Evolutionary conservation across 2,797 vertebrate species (phyloP), one percentile per base, ranked within the genome.

Genomic region (Emydoidea blandingii): DNA sequence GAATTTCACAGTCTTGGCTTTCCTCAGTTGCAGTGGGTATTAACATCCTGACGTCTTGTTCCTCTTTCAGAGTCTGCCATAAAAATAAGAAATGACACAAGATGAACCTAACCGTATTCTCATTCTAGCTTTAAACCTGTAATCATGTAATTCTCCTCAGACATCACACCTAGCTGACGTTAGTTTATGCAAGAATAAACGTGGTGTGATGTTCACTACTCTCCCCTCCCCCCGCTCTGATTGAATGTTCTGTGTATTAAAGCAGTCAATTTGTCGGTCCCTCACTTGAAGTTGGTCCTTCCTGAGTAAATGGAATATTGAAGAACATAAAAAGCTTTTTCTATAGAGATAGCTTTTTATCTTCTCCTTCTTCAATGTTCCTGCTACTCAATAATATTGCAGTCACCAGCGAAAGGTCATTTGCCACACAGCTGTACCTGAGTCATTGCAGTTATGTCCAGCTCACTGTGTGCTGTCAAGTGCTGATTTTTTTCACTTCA

Each of bases 131-230:
- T 88, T 97, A 91, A 96, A 96, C 95, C 91, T 91, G 81, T 85
- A 81, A 95, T 91, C 89, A 90, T 92, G 90, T 93, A 81, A 74
- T 21, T 95, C 95, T 94, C 93, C 87, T 95, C 92, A 95, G 89
- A 95, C 84, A 88, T 79, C 92, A 83, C 90, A 91, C 86, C 91
- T 31, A n/a, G 80, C 57, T 90, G 53, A 78, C 14, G 78, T 23
- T 68, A 91, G 41, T 50, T 62, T 95, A 89, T 80, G 74, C 34
- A 5, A 92, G 95, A 95, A 94, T 96, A 96, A 97, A 85, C 74
- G 0, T 1, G 90, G 83, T 84, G 88, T 84, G 95, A 90, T 52
- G 87, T 90, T 96, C 93, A 81, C 84, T 87, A 23, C 65, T 37
- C n/a, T 21, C 34, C 65, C 65, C 5, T 87, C 91, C 94, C 85